Evolutionary conservation across 2,888 invertebrate genomes (phyloP).

Genomic region (Apamea epomidion): DNA sequence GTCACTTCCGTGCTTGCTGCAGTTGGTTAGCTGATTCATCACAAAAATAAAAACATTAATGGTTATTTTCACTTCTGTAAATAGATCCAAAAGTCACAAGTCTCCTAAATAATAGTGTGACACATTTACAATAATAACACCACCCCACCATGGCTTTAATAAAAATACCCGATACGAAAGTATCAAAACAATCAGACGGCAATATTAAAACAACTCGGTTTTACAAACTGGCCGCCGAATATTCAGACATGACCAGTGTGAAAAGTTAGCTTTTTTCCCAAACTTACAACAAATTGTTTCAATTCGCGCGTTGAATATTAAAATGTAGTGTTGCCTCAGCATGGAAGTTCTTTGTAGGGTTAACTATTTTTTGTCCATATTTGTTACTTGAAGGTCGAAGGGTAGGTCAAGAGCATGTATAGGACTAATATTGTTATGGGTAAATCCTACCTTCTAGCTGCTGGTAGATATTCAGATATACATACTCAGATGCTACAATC

Average conservation of each 20-base stretch:
- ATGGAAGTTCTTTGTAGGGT: not conserved
- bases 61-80: not conserved
- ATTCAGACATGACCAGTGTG: conserved; percentile 35
- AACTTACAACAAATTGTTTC: conserved; percentile 57
- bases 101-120: not conserved
- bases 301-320: conserved; percentile 43
- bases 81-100: not conserved
- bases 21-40: not conserved
- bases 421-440: too few species aligned
- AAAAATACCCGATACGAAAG: conserved; percentile 25
- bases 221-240: conserved; percentile 28
- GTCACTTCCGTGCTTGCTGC: not conserved
- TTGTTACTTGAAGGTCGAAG: not conserved
- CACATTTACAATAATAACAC: not conserved
- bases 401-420: not conserved
- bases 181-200: conserved; percentile 4
- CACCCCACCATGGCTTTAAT: not conserved
- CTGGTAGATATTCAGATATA: not conserved
- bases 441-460: not conserved
- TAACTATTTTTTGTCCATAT: not conserved
- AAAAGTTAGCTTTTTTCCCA: conserved; percentile 44
- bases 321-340: conserved; percentile 13
- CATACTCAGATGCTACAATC: not conserved
- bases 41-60: not conserved
- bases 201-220: conserved; percentile 46